Percentiles rank a stretch among this genome's conserved stretches.
Evolutionary conservation across 2,797 vertebrate species (phyloP).

Genomic region (Meda fulgida): DNA sequence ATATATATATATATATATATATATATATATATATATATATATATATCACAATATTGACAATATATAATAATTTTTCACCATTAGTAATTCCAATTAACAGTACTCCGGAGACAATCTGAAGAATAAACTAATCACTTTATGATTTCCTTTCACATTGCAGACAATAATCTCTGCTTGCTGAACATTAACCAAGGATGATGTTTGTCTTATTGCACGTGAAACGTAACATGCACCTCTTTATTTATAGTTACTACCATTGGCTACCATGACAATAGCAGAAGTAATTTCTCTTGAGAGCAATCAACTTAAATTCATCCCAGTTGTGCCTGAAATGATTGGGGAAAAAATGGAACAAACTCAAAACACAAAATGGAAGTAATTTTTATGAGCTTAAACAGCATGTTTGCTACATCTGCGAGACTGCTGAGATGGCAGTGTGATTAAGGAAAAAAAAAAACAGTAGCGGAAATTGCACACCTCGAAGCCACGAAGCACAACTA

Average conservation of each 20-base stretch:
- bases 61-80: too few relatives aligned
- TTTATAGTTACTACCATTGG: conserved; percentile 12
- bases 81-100: not conserved
- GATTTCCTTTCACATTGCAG: not conserved
- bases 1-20: too few relatives aligned
- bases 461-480: conserved; percentile 21
- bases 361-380: conserved; percentile 32
- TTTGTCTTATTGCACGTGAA: conserved; percentile 1
- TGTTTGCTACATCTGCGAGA: not conserved
- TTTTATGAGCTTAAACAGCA: conserved; percentile 32
- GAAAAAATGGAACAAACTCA: not conserved
- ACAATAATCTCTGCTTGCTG: not conserved
- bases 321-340: conserved; percentile 10
- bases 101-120: not conserved
- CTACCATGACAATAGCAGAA: conserved; percentile 22
- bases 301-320: conserved; percentile 36
- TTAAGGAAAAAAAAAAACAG: conserved; percentile 12
- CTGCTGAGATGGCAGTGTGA: not conserved
- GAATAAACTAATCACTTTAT: not conserved
- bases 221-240: not conserved
- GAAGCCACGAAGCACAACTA: not conserved
- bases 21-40: too few relatives aligned
- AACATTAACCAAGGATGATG: conserved; percentile 6
- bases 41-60: too few relatives aligned
- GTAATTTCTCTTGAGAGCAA: conserved; percentile 37